Evolutionary conservation across 1,140 invertebrate species (phyloP).

Genomic region (Diorhabda sublineata): DNA sequence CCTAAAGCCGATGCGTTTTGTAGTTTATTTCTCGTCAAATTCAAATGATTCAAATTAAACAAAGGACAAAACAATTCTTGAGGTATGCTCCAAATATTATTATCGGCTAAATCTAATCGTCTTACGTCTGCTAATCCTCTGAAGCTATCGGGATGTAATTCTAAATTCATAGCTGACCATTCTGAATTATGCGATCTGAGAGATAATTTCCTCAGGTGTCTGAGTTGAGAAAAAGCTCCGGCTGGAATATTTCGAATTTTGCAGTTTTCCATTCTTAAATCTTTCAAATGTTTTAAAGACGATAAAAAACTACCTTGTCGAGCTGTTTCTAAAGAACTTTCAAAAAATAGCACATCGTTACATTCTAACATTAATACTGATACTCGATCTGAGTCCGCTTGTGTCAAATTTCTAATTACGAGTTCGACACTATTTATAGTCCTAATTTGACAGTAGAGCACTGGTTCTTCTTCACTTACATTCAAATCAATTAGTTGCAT

Average conservation of each 20-base stretch:
- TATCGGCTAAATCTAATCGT: slow-evolving; percentile 69
- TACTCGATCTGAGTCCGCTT: slow-evolving; percentile 60
- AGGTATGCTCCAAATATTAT: slow-evolving; percentile 76
- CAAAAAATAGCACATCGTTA: slow-evolving; percentile 75
- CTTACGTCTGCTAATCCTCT: slow-evolving; percentile 63
- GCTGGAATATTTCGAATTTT: slow-evolving; percentile 71
- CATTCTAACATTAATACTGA: slow-evolving; percentile 68
- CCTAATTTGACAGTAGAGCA: slow-evolving; percentile 64
- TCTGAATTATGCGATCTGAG: slow-evolving; percentile 74
- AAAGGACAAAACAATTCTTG: slow-evolving; percentile 70
- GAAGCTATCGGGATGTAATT: slow-evolving; percentile 67
- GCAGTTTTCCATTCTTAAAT: slow-evolving; percentile 72
- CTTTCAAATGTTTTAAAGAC: slow-evolving; percentile 60
- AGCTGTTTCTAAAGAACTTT: slow-evolving; percentile 62
- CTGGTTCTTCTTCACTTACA: slow-evolving; percentile 50
- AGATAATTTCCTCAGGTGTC: slow-evolving; percentile 62
- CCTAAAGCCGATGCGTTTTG: slow-evolving; percentile 70
- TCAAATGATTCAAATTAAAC: slow-evolving; percentile 63
- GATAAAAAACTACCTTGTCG: slow-evolving; percentile 59
- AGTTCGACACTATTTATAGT: slow-evolving; percentile 67
- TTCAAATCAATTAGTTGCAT: slow-evolving; percentile 53
- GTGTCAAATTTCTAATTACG: slow-evolving; percentile 64
- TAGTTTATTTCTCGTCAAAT: slow-evolving; percentile 73
- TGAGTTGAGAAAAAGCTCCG: slow-evolving; percentile 61
- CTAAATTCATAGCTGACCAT: slow-evolving; percentile 74